phyloP scores from a whole-genome alignment of 2,888 invertebrate genomes.

The Scaptomyza tumidula region DNA sequence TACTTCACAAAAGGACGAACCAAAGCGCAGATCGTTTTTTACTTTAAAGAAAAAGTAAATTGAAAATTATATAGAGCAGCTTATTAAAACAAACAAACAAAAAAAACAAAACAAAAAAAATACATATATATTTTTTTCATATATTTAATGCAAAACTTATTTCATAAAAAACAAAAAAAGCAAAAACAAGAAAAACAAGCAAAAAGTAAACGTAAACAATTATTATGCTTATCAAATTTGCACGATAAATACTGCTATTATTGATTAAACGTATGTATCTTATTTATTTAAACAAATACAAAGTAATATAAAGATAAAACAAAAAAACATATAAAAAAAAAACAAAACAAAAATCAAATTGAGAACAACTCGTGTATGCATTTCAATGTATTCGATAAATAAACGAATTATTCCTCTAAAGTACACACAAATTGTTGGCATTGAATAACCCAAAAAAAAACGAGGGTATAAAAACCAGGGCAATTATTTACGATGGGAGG shows the following conservation, averaged over 20 bases:
- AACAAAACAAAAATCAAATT: constrained; percentile 60
- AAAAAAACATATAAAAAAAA: constrained; percentile 36
- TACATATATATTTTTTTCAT: constrained; percentile 76
- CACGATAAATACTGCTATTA: constrained; percentile 83
- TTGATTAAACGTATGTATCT: constrained; percentile 82
- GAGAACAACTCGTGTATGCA: constrained; percentile 82
- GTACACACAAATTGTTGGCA: constrained; percentile 46
- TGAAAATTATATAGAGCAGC: constrained; percentile 79
- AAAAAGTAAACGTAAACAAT: constrained; percentile 67
- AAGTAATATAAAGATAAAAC: constrained; percentile 75
- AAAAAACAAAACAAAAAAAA: constrained; percentile 39
- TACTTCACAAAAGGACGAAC: constrained; percentile 94
- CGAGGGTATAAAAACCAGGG: neutral
- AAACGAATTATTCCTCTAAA: constrained; percentile 80
- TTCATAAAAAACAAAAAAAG: constrained; percentile 66
- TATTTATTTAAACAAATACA: constrained; percentile 82
- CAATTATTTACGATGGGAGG: neutral
- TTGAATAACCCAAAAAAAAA: constrained; percentile 7
- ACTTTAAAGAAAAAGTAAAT: constrained; percentile 98
- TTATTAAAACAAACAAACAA: constrained; percentile 62
- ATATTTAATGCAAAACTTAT: constrained; percentile 76
- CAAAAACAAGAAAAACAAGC: constrained; percentile 65
- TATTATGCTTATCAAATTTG: constrained; percentile 82
- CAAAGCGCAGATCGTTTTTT: constrained; percentile 98
- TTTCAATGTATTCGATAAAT: constrained; percentile 84